phyloP scores from a whole-genome alignment of 1,140 invertebrate species.

The Drosophila pectinifera region DNA sequence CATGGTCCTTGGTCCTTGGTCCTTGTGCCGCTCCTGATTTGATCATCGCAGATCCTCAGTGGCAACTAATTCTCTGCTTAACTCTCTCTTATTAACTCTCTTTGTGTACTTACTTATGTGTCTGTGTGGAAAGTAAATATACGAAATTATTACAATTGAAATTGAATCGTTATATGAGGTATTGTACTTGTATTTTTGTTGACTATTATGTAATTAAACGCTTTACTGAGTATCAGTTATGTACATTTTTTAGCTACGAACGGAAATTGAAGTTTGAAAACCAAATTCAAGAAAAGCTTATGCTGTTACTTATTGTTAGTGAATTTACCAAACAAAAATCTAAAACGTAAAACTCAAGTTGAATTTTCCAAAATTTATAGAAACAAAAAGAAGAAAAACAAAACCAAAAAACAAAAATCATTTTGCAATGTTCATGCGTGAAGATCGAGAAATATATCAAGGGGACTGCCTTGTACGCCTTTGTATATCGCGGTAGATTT shows the following conservation, averaged over 20 bases:
- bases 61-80: slow-evolving; percentile 54
- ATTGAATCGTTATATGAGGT: slow-evolving; percentile 59
- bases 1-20: slow-evolving; percentile 5
- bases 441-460: slow-evolving; percentile 21
- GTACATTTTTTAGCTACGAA: slow-evolving; percentile 70
- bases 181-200: slow-evolving; percentile 78
- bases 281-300: slow-evolving; percentile 55
- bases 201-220: slow-evolving; percentile 81
- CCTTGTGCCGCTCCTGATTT: slow-evolving; percentile 17
- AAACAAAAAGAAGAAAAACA: slow-evolving; percentile 23
- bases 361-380: slow-evolving; percentile 55
- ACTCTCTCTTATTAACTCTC: slow-evolving; percentile 45
- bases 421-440: slow-evolving; percentile 46
- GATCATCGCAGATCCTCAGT: slow-evolving; percentile 11
- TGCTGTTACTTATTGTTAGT: slow-evolving; percentile 78
- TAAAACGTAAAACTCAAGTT: slow-evolving; percentile 50
- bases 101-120: slow-evolving; percentile 46
- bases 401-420: slow-evolving; percentile 35
- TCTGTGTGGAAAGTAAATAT: slow-evolving; percentile 51
- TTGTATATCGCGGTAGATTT: slow-evolving; percentile 61
- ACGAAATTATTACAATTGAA: slow-evolving; percentile 56
- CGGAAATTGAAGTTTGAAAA: slow-evolving; percentile 43
- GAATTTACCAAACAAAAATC: slow-evolving; percentile 54
- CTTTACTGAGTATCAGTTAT: slow-evolving; percentile 80
- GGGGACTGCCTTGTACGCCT: slow-evolving; percentile 35